A percentile compares a stretch with the other conserved stretches of the same genome.
These are phyloP conservation scores for Sinodicranocentrus sp. DNA, from an alignment of 2,888 invertebrate genomes.

Conservation along the genomic window DNA sequence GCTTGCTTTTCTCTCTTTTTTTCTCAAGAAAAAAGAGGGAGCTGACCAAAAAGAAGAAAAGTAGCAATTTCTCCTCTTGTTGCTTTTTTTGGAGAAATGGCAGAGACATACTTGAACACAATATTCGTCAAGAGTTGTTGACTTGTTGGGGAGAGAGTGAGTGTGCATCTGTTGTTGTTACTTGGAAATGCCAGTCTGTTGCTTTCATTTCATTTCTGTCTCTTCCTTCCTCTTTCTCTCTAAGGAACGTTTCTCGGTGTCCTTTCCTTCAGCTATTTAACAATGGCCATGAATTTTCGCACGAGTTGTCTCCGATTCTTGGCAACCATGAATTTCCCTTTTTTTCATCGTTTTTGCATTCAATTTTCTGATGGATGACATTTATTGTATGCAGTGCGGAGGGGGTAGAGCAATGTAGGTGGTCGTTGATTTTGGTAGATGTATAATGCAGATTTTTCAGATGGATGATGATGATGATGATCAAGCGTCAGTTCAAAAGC, in stretches of 20 bases:
- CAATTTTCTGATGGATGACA: too few species aligned
- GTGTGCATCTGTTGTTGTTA: background rate
- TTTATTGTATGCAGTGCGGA: too few species aligned
- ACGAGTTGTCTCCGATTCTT: background rate
- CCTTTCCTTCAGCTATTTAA: background rate
- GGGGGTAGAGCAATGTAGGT: background rate
- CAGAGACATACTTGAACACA: constrained; percentile 17
- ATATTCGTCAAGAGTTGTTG: constrained; percentile 59
- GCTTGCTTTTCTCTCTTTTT: constrained; percentile 10
- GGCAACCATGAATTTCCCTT: background rate
- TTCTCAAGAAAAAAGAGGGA: constrained; percentile 36
- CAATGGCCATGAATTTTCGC: constrained; percentile 15
- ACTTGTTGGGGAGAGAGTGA: constrained; percentile 33
- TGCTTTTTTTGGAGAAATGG: constrained; percentile 34
- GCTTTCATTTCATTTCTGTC: background rate
- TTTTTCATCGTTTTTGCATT: background rate
- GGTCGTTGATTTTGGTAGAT: too few species aligned
- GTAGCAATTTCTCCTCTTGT: constrained; percentile 47
- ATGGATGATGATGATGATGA: background rate
- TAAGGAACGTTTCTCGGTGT: too few species aligned
- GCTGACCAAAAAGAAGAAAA: constrained; percentile 19
- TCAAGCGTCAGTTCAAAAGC: too few species aligned
- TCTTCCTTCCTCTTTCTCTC: too few species aligned
- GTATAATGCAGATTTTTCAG: too few species aligned
- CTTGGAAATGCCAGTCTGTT: background rate